phyloP scores from a whole-genome alignment of 1,140 invertebrate species.

The Lepidurus packardi region DNA sequence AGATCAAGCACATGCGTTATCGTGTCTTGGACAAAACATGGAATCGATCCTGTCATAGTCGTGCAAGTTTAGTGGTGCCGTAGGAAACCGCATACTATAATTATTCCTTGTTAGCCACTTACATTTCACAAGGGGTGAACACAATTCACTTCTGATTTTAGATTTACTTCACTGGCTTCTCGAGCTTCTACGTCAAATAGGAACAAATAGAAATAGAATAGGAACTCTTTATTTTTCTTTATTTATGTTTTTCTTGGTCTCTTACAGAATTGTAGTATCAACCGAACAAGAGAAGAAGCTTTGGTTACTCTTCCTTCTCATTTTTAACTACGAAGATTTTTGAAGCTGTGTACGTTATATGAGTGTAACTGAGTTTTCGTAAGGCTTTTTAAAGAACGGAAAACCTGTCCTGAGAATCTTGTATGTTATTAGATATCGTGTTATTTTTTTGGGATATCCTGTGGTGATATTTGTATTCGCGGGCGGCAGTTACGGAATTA shows the following conservation, averaged over 20 bases:
- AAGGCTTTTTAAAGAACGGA: too few relatives aligned
- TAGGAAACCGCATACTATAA: constrained; percentile 20
- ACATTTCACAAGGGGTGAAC: too few relatives aligned
- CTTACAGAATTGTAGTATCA: constrained; percentile 58
- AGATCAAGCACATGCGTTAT: background rate
- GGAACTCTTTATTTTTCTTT: background rate
- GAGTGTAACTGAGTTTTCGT: too few relatives aligned
- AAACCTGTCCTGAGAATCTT: too few relatives aligned
- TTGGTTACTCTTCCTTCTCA: constrained; percentile 63
- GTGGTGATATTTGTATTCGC: too few relatives aligned
- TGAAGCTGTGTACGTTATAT: background rate
- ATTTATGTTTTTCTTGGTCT: constrained; percentile 21
- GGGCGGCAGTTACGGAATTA: too few relatives aligned
- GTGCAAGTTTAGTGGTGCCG: background rate
- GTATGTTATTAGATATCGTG: too few relatives aligned
- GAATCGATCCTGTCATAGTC: background rate
- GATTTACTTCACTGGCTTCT: too few relatives aligned
- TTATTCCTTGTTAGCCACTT: background rate
- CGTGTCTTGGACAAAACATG: background rate
- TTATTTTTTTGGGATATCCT: too few relatives aligned
- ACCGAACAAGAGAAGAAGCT: constrained; percentile 57
- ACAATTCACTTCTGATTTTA: too few relatives aligned
- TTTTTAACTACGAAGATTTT: constrained; percentile 40
- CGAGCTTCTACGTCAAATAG: too few relatives aligned
- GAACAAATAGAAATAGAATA: too few relatives aligned